Conservation (phyloP, 1,140 invertebrate genomes). For the Apolygus lucorum region DNA sequence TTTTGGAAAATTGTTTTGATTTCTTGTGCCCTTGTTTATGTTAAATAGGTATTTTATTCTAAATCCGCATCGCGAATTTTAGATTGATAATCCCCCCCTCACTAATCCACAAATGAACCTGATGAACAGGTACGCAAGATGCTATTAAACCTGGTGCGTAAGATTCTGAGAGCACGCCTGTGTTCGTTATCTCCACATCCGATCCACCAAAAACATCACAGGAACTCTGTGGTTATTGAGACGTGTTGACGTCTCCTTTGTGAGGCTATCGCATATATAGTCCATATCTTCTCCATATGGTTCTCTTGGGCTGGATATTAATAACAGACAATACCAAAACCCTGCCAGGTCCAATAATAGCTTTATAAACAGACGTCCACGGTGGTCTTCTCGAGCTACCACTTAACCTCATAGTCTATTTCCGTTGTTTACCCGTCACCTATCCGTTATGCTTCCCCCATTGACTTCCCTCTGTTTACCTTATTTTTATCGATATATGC, state of each 20-base stretch:
- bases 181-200: no score
- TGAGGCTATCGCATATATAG: neutral
- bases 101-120: no score
- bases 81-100: no score
- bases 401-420: conserved; percentile 15
- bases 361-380: neutral
- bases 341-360: conserved; percentile 6
- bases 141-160: no score
- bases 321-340: conserved; percentile 10
- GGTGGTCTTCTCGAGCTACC: conserved; percentile 6
- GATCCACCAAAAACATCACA: no score
- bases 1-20: no score
- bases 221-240: no score
- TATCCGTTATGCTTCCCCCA: neutral
- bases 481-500: conserved; percentile 2
- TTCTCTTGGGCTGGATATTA: conserved; percentile 3
- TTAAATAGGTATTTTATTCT: no score
- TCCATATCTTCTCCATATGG: neutral
- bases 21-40: no score
- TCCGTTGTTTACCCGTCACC: conserved; percentile 9
- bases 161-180: no score
- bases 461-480: neutral
- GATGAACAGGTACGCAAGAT: no score
- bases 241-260: neutral
- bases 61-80: no score